phyloP scores from a whole-genome alignment of 2,113 vertebrate genomes.

The Crotalus horridus region DNA sequence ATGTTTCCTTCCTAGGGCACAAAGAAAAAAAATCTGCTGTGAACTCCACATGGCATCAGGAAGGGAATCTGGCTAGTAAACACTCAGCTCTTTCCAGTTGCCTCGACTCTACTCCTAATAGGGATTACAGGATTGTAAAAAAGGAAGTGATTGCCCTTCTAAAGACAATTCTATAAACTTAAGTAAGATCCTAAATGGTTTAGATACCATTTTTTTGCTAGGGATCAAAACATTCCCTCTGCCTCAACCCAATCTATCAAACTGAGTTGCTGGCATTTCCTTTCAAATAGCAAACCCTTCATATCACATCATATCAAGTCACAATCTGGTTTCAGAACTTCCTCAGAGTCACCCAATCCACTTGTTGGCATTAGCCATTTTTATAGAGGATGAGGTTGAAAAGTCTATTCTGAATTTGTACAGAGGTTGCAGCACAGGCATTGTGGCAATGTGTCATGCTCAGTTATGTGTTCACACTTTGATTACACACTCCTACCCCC shows the following conservation, averaged over 20 bases:
- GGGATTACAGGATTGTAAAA: background rate
- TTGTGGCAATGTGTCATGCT: background rate
- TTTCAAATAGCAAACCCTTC: background rate
- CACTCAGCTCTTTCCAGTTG: background rate
- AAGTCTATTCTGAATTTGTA: background rate
- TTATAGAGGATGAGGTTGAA: background rate
- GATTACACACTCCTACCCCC: background rate
- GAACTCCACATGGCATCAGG: background rate
- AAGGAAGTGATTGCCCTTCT: background rate
- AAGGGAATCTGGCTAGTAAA: background rate
- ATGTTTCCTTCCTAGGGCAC: background rate
- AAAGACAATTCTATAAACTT: background rate
- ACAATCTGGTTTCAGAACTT: background rate
- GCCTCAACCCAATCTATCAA: background rate
- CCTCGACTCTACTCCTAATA: background rate
- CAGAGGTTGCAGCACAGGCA: background rate
- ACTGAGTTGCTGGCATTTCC: background rate
- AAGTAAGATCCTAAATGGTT: background rate
- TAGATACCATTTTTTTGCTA: background rate
- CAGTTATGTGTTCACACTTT: background rate
- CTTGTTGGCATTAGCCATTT: background rate
- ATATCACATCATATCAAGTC: background rate
- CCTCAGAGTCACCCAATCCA: background rate
- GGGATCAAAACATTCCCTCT: background rate
- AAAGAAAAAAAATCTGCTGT: background rate